phyloP scores from a whole-genome alignment of 2,888 invertebrate genomes.

The Eupithecia vulgata region DNA sequence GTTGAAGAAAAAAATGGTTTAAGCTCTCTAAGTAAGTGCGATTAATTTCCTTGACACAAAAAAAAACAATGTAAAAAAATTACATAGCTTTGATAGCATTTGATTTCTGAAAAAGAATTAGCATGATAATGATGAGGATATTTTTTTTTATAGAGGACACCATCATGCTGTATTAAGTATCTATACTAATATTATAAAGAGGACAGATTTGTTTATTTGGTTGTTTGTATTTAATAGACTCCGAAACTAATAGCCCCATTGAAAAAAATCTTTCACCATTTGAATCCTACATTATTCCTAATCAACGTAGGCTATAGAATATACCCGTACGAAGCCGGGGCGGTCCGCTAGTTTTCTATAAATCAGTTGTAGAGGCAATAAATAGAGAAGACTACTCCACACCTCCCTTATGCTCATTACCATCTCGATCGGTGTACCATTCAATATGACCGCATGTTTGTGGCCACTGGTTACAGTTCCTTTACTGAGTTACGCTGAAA shows the following conservation, averaged over 20 bases:
- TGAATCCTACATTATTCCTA: no score
- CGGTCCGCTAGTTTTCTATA: no score
- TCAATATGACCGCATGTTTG: conserved; percentile 55
- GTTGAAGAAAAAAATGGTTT: neutral
- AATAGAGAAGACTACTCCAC: conserved; percentile 11
- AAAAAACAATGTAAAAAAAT: neutral
- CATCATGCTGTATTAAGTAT: no score
- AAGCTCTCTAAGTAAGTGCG: neutral
- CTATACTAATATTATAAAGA: no score
- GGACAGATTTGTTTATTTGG: no score
- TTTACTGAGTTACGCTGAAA: conserved; percentile 11
- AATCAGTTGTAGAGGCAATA: neutral
- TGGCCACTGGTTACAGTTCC: conserved; percentile 28
- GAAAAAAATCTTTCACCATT: no score
- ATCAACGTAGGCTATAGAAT: no score
- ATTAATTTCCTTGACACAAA: neutral
- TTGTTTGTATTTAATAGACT: no score
- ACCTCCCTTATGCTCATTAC: conserved; percentile 29
- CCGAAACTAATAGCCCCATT: no score
- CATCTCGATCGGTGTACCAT: conserved; percentile 46
- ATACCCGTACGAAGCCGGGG: no score
- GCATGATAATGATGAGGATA: neutral
- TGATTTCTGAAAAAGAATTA: neutral
- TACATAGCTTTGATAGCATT: no score
- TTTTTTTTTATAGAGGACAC: neutral